Base-by-base conservation (phyloP, 1,140 invertebrate genomes). In the Pogonognathellus flavescens region DNA sequence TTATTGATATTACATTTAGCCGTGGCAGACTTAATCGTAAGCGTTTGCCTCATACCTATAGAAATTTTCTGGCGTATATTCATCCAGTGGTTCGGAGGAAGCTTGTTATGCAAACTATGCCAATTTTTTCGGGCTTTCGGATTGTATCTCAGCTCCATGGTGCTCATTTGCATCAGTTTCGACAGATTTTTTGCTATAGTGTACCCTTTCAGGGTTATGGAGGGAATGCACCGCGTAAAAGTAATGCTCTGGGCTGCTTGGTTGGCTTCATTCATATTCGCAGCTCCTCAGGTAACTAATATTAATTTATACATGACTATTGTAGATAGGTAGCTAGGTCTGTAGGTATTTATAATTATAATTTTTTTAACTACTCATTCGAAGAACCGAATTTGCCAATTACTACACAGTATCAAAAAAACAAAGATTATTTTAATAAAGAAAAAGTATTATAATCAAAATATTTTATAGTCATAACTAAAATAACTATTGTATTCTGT, bases 81-180 rank as follows among this genome's bases (percentile, higher is more conserved):
- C 0, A 93, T 94, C 7, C 92, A 94, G 76, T 96, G 95, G 95
- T 89, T 94, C n/a, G 94, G 94, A 0, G 95, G 95, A 1, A 95
- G 95, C 89, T 87, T 92, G 1, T 92, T 93, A 9, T 96, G 95
- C 90, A 94, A 95, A 89, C 89, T 94, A 22, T 92, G 95, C 50
- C 92, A 94, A 84, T 95, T 95, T 89, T 91, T 95, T 80, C 91
- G 95, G 62, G 94, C 95, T 0, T 95, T 96, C 88, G 95, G 95
- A 18, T 93, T 95, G n/a, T 96, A 96, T 89, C 91, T 96, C 1
- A 95, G 94, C 3, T 95, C 94, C 16, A 95, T 95, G 89, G 93
- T 96, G 0, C 91, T 97, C 14, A 94, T 96, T 8, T 96, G 95
- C 88, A 94, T 97, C 57, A 95, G 94, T 6, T 89, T 96, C 66